Base-by-base conservation (phyloP, 1,140 invertebrate species). In the Chelonus insularis region DNA sequence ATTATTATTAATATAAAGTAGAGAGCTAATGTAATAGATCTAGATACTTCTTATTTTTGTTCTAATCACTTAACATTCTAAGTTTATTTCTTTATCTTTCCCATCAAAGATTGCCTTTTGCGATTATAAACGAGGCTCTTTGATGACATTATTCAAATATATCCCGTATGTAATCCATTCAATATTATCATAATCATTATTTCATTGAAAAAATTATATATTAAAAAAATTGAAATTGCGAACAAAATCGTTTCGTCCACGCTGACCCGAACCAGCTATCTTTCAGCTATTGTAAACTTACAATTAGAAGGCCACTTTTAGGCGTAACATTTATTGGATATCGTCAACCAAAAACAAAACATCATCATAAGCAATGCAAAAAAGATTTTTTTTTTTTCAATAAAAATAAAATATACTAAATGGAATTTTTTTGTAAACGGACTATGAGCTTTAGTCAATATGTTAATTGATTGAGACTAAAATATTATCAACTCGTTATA, bases 91-190 rank as follows among this genome's bases (percentile, higher is more conserved):
- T 57, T 25, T 47, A 36, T 14, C 14, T 54, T 8, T 11, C 37
- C 32, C 32, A 32, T 58, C 29, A 34, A n/a, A 2, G 20, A n/a
- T 39, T 12, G 9, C 57, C 52, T 60, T 50, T 32, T 64, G 52
- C 62, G 34, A 51, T 60, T 64, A 25, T 57, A 64, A 64, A 50
- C 43, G 57, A 60, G 62, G 57, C n/a, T 43, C 57, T 6, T n/a
- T 14, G 52, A 41, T 41, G n/a, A n/a, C n/a, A n/a, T n/a, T n/a
- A n/a, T n/a, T n/a, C n/a, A n/a, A n/a, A n/a, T 29, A 52, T 23
- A 9, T 6, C 36, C 29, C 34, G 29, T 29, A 60, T 45, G n/a
- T n/a, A n/a, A n/a, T 20, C 36, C 29, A 60, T 41, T 25, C 23
- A 60, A 20, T 51, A 60, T 36, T 48, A 51, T 59, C 48, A 29